These are phyloP conservation scores for Aproaerema taeniolella DNA, from an alignment of 2,888 invertebrate genomes.

Conservation along the genomic window DNA sequence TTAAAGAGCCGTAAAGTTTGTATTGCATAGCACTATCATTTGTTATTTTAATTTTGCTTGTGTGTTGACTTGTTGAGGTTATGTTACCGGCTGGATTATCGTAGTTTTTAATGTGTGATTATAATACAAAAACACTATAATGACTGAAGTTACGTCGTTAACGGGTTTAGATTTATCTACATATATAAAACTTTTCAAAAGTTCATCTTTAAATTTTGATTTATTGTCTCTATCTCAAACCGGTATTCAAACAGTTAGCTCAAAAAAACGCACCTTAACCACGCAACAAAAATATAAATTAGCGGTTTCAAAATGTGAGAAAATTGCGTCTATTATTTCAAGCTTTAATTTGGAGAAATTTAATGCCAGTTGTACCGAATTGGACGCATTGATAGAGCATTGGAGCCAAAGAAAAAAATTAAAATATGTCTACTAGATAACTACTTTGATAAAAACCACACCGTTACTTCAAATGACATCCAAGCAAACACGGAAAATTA, in stretches of 20 bases:
- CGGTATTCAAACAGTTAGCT: background rate
- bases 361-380: background rate
- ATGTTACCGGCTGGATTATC: background rate
- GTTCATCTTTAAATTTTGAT: background rate
- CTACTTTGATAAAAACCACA: background rate
- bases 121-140: too few species aligned
- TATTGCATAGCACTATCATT: background rate
- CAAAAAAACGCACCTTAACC: background rate
- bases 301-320: conserved; percentile 4
- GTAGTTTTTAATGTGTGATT: background rate
- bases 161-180: background rate
- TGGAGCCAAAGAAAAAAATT: background rate
- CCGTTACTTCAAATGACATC: background rate
- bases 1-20: conserved; percentile 2
- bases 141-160: conserved; percentile 2
- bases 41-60: background rate
- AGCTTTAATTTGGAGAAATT: background rate
- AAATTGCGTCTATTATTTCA: conserved; percentile 4
- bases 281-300: conserved; percentile 2
- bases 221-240: background rate
- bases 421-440: background rate
- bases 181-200: background rate
- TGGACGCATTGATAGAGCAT: background rate
- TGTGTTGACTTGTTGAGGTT: conserved; percentile 2
- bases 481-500: too few species aligned